Base-by-base conservation (phyloP, 2,113 vertebrate genomes). In the Ahaetulla prasina region DNA sequence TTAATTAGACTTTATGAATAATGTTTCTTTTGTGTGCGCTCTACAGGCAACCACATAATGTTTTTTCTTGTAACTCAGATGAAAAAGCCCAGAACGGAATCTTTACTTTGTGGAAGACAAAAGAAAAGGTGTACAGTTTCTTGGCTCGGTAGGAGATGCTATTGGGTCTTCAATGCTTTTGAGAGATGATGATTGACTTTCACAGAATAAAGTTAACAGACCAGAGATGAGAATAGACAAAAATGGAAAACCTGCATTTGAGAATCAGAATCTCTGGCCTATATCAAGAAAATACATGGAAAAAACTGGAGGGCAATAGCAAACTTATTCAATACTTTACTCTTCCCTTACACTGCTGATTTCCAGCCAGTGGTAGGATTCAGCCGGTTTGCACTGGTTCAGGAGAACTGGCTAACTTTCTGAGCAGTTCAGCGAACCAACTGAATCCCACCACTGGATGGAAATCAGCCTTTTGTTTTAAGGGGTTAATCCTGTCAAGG, bases 1-100 rank as follows among this genome's bases (percentile, higher is more conserved):
- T 95, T 95, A 96, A 97, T 97, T 96, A 97, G 92, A 92, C 92
- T 89, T 50, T 92, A 93, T 52, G 91, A 96, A 95, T 93, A 96
- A 95, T 50, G 93, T 93, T 96, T 94, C 92, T 93, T 95, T 96
- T 96, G 93, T 88, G 93, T 85, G 95, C 90, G n/a, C 93, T 95
- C 92, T 90, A 93, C 49, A 93, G 93, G 90, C 90, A 96, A 93
- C 94, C 95, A 96, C 93, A 95, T 92, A 95, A 43, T 25, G 95
- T 95, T 84, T 91, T 92, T 90, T 92, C 85, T 68, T 93, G 90
- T 92, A 91, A 92, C 93, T 95, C 93, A 57, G 45, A 96, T 93
- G 93, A 96, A 91, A 89, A 88, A 96, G 63, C 60, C 91, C 63
- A 86, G 63, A 93, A 86, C 84, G 6, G 45, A 91, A 89, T 86